phyloP scores from a whole-genome alignment of 2,797 vertebrate genomes.

The Columba guinea region DNA sequence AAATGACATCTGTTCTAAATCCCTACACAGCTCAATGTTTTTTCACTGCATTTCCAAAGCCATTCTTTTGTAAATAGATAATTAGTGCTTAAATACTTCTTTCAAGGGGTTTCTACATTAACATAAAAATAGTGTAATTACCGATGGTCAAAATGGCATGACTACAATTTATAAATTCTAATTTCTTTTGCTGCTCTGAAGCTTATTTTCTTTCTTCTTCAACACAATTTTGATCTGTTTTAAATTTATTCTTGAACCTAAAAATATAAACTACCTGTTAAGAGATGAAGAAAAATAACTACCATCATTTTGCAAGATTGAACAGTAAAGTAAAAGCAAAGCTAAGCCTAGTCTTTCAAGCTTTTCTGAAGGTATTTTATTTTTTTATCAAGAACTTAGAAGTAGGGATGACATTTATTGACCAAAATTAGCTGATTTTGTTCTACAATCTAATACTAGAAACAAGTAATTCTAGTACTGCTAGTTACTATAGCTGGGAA shows the following conservation, averaged over 20 bases:
- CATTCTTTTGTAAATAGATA: slow-evolving; percentile 69
- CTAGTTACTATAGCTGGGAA: not conserved
- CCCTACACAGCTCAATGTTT: slow-evolving; percentile 32
- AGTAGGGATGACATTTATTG: not conserved
- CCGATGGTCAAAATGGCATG: slow-evolving; percentile 55
- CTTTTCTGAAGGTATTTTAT: not conserved
- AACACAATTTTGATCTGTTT: slow-evolving; percentile 15
- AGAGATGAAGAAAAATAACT: slow-evolving; percentile 6
- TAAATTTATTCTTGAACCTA: slow-evolving; percentile 11
- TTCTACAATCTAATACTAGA: not conserved
- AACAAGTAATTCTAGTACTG: not conserved
- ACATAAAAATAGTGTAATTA: slow-evolving; percentile 71
- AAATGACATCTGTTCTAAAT: slow-evolving; percentile 62
- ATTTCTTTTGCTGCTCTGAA: slow-evolving; percentile 52
- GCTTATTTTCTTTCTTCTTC: slow-evolving; percentile 40
- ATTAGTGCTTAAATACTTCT: slow-evolving; percentile 69
- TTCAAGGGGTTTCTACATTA: slow-evolving; percentile 65
- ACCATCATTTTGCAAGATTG: not conserved
- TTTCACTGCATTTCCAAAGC: slow-evolving; percentile 58
- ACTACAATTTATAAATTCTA: slow-evolving; percentile 58
- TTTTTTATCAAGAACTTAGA: not conserved
- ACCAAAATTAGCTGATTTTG: not conserved
- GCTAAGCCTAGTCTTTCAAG: not conserved
- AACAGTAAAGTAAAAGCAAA: not conserved
- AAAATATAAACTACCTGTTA: slow-evolving; percentile 9